phyloP scores from a whole-genome alignment of 2,888 invertebrate genomes.

The Psococerastis gibbosa region DNA sequence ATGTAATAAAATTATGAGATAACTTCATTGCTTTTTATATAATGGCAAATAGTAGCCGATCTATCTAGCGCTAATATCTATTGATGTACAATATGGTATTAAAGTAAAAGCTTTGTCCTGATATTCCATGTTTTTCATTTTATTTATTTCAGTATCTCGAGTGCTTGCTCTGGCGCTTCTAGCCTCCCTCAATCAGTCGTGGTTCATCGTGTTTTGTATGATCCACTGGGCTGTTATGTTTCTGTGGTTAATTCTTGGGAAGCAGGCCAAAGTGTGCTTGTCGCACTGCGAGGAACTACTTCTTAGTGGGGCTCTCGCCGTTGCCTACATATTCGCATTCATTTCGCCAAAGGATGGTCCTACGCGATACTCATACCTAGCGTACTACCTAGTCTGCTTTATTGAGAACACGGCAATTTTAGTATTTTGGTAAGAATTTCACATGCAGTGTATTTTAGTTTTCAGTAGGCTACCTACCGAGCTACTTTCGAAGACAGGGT shows the following conservation, averaged over 20 bases:
- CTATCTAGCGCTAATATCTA: too few species aligned
- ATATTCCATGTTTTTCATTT: constrained; percentile 8
- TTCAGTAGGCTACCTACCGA: too few species aligned
- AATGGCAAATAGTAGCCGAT: too few species aligned
- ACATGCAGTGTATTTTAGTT: too few species aligned
- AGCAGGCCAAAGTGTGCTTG: constrained; percentile 27
- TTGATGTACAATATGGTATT: too few species aligned
- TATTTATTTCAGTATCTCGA: constrained; percentile 28
- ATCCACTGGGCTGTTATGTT: constrained; percentile 37
- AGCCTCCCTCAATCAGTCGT: constrained; percentile 31
- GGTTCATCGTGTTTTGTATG: constrained; percentile 30
- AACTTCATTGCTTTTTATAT: too few species aligned
- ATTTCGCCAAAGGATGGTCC: constrained; percentile 39
- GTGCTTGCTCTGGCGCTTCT: constrained; percentile 35
- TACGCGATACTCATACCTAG: constrained; percentile 32
- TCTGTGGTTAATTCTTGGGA: constrained; percentile 31
- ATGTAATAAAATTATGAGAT: too few species aligned
- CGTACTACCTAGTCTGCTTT: constrained; percentile 29
- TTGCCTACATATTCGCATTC: constrained; percentile 38
- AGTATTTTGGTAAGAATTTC: constrained; percentile 28
- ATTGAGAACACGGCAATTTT: constrained; percentile 30
- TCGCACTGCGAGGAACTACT: constrained; percentile 28
- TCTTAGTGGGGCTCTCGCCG: constrained; percentile 33
- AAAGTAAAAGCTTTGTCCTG: too few species aligned
- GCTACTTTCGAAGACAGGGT: too few species aligned